Evolutionary conservation across 2,113 vertebrate species (phyloP), one percentile per base, ranked within the genome.

Genomic region (Sylvietta virens): DNA sequence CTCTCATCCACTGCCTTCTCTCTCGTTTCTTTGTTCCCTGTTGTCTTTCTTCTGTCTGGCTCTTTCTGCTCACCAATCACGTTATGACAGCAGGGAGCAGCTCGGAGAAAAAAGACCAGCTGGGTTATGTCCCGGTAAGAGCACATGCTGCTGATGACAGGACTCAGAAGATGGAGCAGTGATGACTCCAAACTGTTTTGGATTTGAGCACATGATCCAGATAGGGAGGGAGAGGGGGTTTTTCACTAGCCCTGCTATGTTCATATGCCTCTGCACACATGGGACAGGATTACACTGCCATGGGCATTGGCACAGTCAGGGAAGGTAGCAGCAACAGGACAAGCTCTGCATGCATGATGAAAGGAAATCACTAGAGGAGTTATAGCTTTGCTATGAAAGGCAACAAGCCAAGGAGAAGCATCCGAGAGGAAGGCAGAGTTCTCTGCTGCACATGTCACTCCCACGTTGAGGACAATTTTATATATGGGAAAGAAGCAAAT

Each of bases 31-130:
- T 79, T 89, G 10, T 23, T 81, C 13, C 45, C 45, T 35, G 1
- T 48, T 65, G 5, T 39, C 31, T 81, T 79, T n/a, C 16, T 74
- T 85, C 50, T 70, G 10, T 13, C 40, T 72, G 22, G 11, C 19
- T 83, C 30, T 79, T 94, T 60, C 31, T 82, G 31, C 40, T 65
- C 50, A 61, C 65, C 51, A 53, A 1, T 61, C 57, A 56, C 47
- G 6, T 47, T 47, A 40, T 1, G 5, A 48, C 58, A 83, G 60
- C 0, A 0, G 10, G 30, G 44, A 92, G 35, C 79, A 92, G 45
- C 39, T 48, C 2, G 0, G 22, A 73, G 61, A 15, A 53, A 19
- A 42, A 66, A 26, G 42, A 42, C 26, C 62, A 85, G 30, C 66
- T 92, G 74, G 19, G 62, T 79, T 65, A 35, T 0, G 0, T 64